Evolutionary conservation across 2,888 invertebrate species (phyloP).

Genomic region (Opisthograptis luteolata): DNA sequence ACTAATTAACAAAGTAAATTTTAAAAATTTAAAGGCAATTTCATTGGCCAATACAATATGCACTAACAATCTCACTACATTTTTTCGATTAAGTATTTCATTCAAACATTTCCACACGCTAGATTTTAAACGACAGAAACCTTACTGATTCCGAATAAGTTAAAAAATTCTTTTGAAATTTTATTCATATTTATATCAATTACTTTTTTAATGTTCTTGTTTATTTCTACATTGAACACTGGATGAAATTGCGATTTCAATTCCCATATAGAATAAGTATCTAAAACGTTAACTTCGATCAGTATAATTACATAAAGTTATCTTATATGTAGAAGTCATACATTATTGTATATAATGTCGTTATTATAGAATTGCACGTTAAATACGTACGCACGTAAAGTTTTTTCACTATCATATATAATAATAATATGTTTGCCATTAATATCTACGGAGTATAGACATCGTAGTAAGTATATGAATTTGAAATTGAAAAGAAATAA

Average conservation of each 20-base stretch:
- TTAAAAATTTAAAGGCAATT: conserved; percentile 68
- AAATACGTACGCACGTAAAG: conserved; percentile 6
- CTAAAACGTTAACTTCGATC: neutral
- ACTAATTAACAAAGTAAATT: conserved; percentile 42
- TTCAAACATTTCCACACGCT: conserved; percentile 29
- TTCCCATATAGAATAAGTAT: conserved; percentile 8
- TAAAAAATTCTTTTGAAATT: neutral
- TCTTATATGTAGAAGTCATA: neutral
- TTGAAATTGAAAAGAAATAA: too few relatives aligned
- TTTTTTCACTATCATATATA: conserved; percentile 15
- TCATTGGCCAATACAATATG: conserved; percentile 62
- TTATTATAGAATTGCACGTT: neutral
- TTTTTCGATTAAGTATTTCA: conserved; percentile 31
- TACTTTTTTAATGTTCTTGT: neutral
- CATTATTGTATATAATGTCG: conserved; percentile 19
- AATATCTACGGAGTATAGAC: too few relatives aligned
- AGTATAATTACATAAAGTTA: neutral
- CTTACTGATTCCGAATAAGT: neutral
- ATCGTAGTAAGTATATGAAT: too few relatives aligned
- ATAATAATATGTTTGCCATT: too few relatives aligned
- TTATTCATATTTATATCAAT: neutral
- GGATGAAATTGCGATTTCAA: conserved; percentile 22
- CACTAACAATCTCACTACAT: conserved; percentile 49
- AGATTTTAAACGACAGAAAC: conserved; percentile 18
- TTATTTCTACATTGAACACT: conserved; percentile 4